Evolutionary conservation across 2,797 vertebrate species (phyloP).

Genomic region (Lagorchestes hirsutus): DNA sequence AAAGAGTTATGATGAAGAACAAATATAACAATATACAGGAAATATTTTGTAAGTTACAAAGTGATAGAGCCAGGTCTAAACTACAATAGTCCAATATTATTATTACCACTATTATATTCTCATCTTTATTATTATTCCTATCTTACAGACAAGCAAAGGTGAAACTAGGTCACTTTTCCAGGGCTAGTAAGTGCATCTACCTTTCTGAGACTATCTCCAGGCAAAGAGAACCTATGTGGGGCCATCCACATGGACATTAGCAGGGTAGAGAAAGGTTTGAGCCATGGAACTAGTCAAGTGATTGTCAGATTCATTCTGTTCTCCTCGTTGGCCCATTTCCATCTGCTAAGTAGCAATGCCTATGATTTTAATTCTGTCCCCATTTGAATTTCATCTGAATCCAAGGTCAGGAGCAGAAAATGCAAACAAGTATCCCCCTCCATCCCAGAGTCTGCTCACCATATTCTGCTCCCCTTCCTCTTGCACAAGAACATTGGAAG

Average conservation of each 20-base stretch:
- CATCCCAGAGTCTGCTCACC: not conserved
- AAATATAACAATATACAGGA: not conserved
- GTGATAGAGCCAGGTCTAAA: not conserved
- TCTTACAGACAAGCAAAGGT: not conserved
- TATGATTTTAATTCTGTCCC: not conserved
- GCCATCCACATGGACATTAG: not conserved
- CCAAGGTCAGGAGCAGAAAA: slow-evolving; percentile 10
- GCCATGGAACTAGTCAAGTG: not conserved
- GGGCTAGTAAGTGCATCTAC: not conserved
- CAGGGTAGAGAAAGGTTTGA: not conserved
- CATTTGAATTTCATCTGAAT: slow-evolving; percentile 40
- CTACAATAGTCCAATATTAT: not conserved
- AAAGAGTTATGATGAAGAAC: not conserved
- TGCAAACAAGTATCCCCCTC: not conserved
- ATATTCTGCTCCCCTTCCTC: not conserved
- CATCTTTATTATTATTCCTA: not conserved
- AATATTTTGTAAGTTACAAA: not conserved
- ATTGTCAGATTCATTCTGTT: not conserved
- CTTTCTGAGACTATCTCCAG: not conserved
- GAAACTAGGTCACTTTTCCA: not conserved
- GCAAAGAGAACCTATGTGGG: not conserved
- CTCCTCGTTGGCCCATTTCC: not conserved
- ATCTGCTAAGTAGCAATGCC: not conserved
- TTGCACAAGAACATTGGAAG: not conserved
- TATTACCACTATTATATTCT: not conserved